These are phyloP conservation scores for Carapus acus DNA, from an alignment of 2,797 vertebrate species.

Conservation along the genomic window DNA sequence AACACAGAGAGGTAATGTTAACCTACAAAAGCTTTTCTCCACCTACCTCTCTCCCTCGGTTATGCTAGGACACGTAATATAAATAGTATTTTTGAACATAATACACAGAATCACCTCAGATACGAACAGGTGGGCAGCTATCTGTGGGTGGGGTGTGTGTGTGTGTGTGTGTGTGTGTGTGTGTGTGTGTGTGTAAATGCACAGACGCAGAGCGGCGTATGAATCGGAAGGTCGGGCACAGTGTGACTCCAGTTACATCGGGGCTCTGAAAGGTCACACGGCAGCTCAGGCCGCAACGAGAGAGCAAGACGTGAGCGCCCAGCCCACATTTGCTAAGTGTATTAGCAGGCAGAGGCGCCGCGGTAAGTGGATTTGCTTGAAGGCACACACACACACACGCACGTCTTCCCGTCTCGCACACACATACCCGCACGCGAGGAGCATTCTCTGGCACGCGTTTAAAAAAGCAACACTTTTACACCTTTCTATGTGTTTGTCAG, in stretches of 20 bases:
- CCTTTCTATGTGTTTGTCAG: conserved; percentile 34
- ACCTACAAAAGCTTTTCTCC: no score
- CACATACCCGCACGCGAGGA: no score
- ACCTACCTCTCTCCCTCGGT: no score
- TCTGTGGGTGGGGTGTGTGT: no score
- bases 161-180: conserved; percentile 1
- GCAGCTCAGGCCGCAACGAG: conserved; percentile 13
- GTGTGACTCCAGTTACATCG: conserved; percentile 36
- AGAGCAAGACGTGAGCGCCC: background rate
- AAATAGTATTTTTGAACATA: no score
- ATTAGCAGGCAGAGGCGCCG: conserved; percentile 19
- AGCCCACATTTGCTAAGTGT: conserved; percentile 18
- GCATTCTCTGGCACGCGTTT: no score
- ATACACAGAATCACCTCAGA: no score
- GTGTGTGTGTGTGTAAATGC: no score
- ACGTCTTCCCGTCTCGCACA: conserved; percentile 29
- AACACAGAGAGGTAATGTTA: no score
- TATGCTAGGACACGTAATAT: no score
- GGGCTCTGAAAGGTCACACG: conserved; percentile 41
- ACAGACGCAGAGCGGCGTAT: conserved; percentile 4
- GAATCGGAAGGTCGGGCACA: conserved; percentile 20
- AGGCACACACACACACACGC: conserved; percentile 27
- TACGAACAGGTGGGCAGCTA: no score
- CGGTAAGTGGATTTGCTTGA: conserved; percentile 33
- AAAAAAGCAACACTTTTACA: conserved; percentile 6